Percentiles rank a stretch among this genome's conserved stretches.
Evolutionary conservation across 1,140 invertebrate species (phyloP).

Genomic region (Protaetia brevitarsis): DNA sequence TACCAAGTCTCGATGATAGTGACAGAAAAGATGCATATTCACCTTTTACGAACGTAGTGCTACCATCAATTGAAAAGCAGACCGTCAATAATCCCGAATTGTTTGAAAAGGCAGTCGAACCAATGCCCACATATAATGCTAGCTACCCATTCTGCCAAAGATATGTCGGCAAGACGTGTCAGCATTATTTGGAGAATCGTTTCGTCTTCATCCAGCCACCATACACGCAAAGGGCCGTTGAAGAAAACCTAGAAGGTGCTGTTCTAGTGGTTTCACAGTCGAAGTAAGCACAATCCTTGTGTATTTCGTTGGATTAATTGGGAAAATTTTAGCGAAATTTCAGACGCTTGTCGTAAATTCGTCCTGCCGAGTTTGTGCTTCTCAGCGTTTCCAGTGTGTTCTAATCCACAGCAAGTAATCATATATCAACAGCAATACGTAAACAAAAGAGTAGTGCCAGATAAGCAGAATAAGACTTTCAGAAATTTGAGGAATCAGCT

Average conservation of each 20-base stretch:
- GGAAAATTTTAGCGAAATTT: constrained; percentile 62
- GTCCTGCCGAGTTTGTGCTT: constrained; percentile 85
- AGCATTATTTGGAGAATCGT: constrained; percentile 72
- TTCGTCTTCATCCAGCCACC: constrained; percentile 82
- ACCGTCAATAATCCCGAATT: constrained; percentile 30
- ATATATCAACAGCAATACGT: constrained; percentile 51
- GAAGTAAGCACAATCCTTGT: constrained; percentile 53
- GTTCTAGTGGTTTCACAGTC: constrained; percentile 84
- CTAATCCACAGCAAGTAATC: constrained; percentile 61
- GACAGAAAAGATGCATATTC: constrained; percentile 26
- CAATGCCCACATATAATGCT: constrained; percentile 31
- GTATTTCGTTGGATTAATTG: constrained; percentile 13
- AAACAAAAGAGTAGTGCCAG: constrained; percentile 43
- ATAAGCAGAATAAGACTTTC: constrained; percentile 49
- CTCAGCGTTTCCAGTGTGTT: constrained; percentile 87
- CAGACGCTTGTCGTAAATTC: constrained; percentile 71
- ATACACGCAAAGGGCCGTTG: constrained; percentile 71
- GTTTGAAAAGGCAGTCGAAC: constrained; percentile 26
- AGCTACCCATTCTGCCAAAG: constrained; percentile 61
- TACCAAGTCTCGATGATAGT: constrained; percentile 11
- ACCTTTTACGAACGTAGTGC: constrained; percentile 29
- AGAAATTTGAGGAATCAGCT: constrained; percentile 41
- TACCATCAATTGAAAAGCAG: constrained; percentile 30
- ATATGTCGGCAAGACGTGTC: constrained; percentile 79
- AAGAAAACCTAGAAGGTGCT: constrained; percentile 79